These are phyloP conservation scores for Meloidogyne exigua DNA, from an alignment of 1,140 invertebrate genomes.

Conservation along the genomic window DNA sequence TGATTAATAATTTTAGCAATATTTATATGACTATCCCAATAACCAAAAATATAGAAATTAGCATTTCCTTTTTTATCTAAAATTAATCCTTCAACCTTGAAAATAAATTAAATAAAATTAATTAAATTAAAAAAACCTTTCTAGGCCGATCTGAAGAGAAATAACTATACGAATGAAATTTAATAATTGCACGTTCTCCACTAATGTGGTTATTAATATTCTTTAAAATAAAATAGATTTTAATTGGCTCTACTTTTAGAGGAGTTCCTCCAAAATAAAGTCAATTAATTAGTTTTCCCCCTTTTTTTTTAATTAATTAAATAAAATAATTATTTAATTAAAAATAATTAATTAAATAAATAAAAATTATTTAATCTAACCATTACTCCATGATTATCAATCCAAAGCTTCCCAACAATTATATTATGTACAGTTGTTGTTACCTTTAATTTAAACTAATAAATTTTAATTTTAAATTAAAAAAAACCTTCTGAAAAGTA, in stretches of 20 bases:
- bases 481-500: slow-evolving; percentile 42
- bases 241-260: no score
- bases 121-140: slow-evolving; percentile 72
- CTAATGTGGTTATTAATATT: slow-evolving; percentile 82
- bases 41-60: slow-evolving; percentile 81
- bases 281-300: no score
- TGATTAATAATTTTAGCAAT: slow-evolving; percentile 77
- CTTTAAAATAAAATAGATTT: no score
- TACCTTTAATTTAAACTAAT: slow-evolving; percentile 95
- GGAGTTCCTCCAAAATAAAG: no score
- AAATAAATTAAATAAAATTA: neutral
- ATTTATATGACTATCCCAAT: slow-evolving; percentile 92
- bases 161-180: slow-evolving; percentile 94
- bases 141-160: slow-evolving; percentile 90
- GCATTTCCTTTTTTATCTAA: slow-evolving; percentile 70
- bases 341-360: slow-evolving; percentile 39
- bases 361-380: slow-evolving; percentile 82
- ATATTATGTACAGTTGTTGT: slow-evolving; percentile 95
- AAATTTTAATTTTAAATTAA: slow-evolving; percentile 76
- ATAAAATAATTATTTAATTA: no score
- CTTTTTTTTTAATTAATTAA: no score
- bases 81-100: slow-evolving; percentile 74
- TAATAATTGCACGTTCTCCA: slow-evolving; percentile 89
- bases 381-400: slow-evolving; percentile 98
- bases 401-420: slow-evolving; percentile 97